These are phyloP conservation scores for Neolamprologus variostigma DNA, from an alignment of 2,113 vertebrate species.

Conservation along the genomic window DNA sequence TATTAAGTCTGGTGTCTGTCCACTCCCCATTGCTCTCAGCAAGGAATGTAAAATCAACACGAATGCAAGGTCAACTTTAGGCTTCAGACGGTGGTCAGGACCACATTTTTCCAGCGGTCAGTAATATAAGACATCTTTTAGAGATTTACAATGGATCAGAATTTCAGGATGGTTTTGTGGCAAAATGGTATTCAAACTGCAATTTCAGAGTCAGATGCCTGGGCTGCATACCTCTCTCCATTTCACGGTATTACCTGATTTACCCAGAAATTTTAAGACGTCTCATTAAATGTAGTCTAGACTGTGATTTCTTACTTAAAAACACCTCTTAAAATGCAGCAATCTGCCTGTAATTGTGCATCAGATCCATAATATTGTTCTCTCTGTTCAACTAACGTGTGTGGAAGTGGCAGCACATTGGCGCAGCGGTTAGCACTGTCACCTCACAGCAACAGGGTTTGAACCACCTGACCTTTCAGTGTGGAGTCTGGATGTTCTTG, in stretches of 20 bases:
- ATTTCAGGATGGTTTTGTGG: constrained; percentile 3
- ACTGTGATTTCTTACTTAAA: background rate
- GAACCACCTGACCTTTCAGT: background rate
- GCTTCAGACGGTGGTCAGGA: constrained; percentile 39
- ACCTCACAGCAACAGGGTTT: background rate
- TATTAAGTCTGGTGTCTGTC: constrained; percentile 47
- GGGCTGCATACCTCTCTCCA: constrained; percentile 2
- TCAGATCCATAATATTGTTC: constrained; percentile 15
- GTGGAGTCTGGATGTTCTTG: background rate
- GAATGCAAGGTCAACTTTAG: constrained; percentile 36
- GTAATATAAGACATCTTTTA: constrained; percentile 5
- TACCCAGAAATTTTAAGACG: background rate
- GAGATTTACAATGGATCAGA: background rate
- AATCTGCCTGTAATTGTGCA: background rate
- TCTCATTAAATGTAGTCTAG: constrained; percentile 36
- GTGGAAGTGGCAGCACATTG: background rate
- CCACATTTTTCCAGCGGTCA: constrained; percentile 35
- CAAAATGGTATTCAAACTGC: background rate
- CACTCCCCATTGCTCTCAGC: constrained; percentile 22
- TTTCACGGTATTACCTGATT: constrained; percentile 22
- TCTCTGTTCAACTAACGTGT: background rate
- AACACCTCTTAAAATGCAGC: background rate
- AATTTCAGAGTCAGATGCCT: background rate
- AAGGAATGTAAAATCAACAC: constrained; percentile 41
- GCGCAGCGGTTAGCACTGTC: background rate